A percentile compares a stretch with the other conserved stretches of the same genome.
Conservation (phyloP, 2,113 vertebrate genomes). For the Pedetes capensis region DNA sequence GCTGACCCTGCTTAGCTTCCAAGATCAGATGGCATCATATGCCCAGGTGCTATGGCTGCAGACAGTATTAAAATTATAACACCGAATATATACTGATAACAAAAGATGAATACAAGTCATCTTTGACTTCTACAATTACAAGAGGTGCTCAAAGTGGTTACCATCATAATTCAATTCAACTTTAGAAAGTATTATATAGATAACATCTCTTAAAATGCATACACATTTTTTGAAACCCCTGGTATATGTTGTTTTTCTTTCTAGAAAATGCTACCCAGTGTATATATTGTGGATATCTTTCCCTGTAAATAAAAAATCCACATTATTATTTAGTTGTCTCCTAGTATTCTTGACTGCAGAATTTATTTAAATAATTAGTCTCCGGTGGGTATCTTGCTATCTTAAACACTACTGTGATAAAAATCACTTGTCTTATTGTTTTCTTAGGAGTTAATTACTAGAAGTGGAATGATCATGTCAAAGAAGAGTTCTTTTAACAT, state of each 20-base stretch:
- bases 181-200: too few relatives aligned
- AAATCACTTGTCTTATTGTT: not conserved
- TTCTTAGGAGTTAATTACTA: constrained; percentile 8
- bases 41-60: too few relatives aligned
- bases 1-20: too few relatives aligned
- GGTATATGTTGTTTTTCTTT: not conserved
- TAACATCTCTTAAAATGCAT: too few relatives aligned
- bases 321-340: not conserved
- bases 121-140: too few relatives aligned
- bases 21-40: too few relatives aligned
- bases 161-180: too few relatives aligned
- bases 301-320: constrained; percentile 11
- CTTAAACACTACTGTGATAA: not conserved
- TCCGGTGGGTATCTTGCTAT: constrained; percentile 1
- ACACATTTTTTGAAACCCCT: too few relatives aligned
- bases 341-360: not conserved
- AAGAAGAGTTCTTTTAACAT: not conserved
- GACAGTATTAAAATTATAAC: too few relatives aligned
- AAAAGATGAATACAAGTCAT: too few relatives aligned
- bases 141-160: too few relatives aligned
- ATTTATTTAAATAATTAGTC: not conserved
- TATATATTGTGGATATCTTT: not conserved
- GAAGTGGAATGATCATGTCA: not conserved
- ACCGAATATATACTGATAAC: too few relatives aligned
- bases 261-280: constrained; percentile 2